Percentiles rank a stretch among this genome's conserved stretches.
Evolutionary conservation across 2,797 vertebrate species (phyloP).

Genomic region (Brachymystax lenok): DNA sequence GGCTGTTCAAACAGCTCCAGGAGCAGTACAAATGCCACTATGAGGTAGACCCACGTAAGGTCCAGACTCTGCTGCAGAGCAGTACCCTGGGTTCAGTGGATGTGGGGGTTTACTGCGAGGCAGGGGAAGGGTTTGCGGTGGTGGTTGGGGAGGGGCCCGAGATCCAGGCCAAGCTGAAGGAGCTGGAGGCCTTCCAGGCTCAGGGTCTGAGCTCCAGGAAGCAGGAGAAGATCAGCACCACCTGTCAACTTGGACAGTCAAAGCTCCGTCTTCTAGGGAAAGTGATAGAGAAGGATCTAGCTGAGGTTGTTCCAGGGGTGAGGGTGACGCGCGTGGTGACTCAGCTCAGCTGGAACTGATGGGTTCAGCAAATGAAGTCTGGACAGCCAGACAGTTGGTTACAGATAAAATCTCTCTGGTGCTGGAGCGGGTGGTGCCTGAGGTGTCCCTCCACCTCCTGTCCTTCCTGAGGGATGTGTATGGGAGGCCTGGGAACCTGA

Average conservation of each 20-base stretch:
- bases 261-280: conserved; percentile 49
- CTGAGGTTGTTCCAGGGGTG: conserved; percentile 27
- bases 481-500: conserved; percentile 29
- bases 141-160: conserved; percentile 48
- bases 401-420: conserved; percentile 8
- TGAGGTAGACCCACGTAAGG: conserved; percentile 43
- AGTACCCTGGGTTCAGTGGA: conserved; percentile 20
- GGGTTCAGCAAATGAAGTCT: conserved; percentile 41
- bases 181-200: conserved; percentile 15
- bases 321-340: conserved; percentile 18
- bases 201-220: not conserved
- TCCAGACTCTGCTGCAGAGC: conserved; percentile 43
- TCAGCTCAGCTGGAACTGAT: conserved; percentile 35
- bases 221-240: conserved; percentile 23
- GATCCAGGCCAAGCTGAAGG: conserved; percentile 36
- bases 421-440: too few relatives aligned
- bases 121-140: conserved; percentile 34
- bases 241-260: conserved; percentile 35
- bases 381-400: conserved; percentile 36
- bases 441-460: conserved; percentile 33
- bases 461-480: conserved; percentile 47
- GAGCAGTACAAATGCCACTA: conserved; percentile 43
- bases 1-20: conserved; percentile 39
- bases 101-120: conserved; percentile 48
- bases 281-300: conserved; percentile 35